Conservation (phyloP, 2,797 vertebrate genomes). For the Clarias pachynema region DNA sequence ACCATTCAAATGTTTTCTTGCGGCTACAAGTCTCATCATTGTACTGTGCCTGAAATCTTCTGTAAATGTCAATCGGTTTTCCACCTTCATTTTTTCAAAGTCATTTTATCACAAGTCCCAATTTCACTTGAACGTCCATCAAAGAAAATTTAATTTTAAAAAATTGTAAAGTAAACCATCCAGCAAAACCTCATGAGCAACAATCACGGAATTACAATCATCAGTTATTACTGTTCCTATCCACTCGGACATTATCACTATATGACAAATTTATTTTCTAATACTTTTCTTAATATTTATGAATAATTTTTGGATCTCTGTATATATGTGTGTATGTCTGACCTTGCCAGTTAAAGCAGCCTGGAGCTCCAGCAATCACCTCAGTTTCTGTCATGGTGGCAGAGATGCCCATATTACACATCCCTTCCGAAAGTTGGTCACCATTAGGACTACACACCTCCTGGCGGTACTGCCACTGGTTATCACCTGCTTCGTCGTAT, state of each 20-base stretch:
- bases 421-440: conserved; percentile 74
- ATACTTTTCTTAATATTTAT: background rate
- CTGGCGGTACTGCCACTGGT: conserved; percentile 83
- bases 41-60: too few species aligned
- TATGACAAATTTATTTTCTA: background rate
- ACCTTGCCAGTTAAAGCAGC: conserved; percentile 92
- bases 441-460: conserved; percentile 85
- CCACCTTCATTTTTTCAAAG: too few species aligned
- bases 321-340: background rate
- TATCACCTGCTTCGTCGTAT: conserved; percentile 63
- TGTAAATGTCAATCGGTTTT: too few species aligned
- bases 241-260: background rate
- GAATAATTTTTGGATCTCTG: background rate
- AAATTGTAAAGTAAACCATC: background rate
- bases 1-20: too few species aligned
- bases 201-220: background rate
- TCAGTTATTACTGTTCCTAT: background rate
- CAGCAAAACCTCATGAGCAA: background rate
- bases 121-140: too few species aligned
- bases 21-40: too few species aligned
- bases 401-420: conserved; percentile 90
- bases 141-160: background rate
- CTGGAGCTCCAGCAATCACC: conserved; percentile 83
- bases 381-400: conserved; percentile 78
- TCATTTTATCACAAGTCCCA: too few species aligned